Percentiles rank a stretch among this genome's conserved stretches.
Conservation (phyloP, 2,113 vertebrate genomes). For the Hydropotes inermis region DNA sequence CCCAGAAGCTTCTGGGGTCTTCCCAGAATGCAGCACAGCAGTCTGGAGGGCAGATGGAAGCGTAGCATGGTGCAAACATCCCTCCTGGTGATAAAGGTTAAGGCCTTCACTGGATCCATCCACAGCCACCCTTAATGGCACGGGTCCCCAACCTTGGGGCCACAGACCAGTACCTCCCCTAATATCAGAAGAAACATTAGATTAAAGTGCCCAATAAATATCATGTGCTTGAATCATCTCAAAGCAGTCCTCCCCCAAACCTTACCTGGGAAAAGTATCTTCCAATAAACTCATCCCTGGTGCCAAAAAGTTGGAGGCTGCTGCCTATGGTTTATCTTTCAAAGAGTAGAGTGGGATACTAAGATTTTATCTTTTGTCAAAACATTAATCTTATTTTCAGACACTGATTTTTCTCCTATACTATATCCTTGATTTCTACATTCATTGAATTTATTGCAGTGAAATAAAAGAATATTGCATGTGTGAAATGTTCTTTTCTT, state of each 20-base stretch:
- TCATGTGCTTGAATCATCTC: not conserved
- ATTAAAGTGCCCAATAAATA: not conserved
- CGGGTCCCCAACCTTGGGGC: not conserved
- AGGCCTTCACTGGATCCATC: not conserved
- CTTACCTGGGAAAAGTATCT: not conserved
- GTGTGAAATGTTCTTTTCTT: not conserved
- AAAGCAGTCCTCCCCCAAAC: not conserved
- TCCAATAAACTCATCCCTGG: not conserved
- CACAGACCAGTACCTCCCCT: not conserved
- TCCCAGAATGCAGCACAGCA: rapidly evolving
- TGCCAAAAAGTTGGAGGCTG: not conserved
- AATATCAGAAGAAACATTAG: not conserved
- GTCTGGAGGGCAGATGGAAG: not conserved
- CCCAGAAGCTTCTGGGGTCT: not conserved
- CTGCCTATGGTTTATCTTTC: not conserved
- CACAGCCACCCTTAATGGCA: not conserved
- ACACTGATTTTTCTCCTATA: not conserved
- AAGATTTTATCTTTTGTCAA: not conserved
- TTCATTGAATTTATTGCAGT: not conserved
- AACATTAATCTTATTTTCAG: not conserved
- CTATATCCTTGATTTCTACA: not conserved
- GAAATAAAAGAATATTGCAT: not conserved
- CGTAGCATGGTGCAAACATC: not conserved
- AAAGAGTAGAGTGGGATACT: not conserved
- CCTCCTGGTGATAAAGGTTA: not conserved